phyloP scores from a whole-genome alignment of 2,888 invertebrate genomes.

The Taenaris catops region DNA sequence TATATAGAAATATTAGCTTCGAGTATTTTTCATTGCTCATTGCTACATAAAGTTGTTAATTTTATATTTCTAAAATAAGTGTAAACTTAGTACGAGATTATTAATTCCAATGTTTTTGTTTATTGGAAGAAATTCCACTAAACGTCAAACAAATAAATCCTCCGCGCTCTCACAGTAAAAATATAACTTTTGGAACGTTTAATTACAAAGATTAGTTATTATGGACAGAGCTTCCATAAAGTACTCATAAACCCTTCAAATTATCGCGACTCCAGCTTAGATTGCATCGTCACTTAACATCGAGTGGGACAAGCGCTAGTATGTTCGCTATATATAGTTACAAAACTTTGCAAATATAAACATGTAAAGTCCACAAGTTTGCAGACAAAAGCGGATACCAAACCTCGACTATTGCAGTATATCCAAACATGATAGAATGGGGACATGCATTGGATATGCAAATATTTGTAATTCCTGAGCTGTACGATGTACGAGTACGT shows the following conservation, averaged over 20 bases:
- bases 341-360: no score
- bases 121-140: slow-evolving; percentile 46
- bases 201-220: slow-evolving; percentile 34
- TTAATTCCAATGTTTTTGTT: slow-evolving; percentile 40
- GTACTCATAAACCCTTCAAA: neutral
- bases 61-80: slow-evolving; percentile 14
- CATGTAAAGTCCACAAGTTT: neutral
- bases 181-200: slow-evolving; percentile 39
- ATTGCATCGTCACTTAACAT: no score
- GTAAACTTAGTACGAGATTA: slow-evolving; percentile 31
- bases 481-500: slow-evolving; percentile 30
- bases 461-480: slow-evolving; percentile 37
- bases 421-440: slow-evolving; percentile 10
- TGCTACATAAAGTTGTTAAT: no score
- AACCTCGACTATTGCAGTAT: slow-evolving; percentile 4
- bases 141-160: slow-evolving; percentile 60
- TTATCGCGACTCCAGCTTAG: no score
- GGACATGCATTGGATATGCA: slow-evolving; percentile 17
- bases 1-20: no score
- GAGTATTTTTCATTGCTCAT: no score
- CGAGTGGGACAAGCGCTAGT: no score
- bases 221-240: slow-evolving; percentile 29
- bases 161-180: slow-evolving; percentile 34
- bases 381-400: slow-evolving; percentile 5
- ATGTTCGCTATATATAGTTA: no score